phyloP scores from a whole-genome alignment of 1,140 invertebrate genomes.

The Mamestra configurata region DNA sequence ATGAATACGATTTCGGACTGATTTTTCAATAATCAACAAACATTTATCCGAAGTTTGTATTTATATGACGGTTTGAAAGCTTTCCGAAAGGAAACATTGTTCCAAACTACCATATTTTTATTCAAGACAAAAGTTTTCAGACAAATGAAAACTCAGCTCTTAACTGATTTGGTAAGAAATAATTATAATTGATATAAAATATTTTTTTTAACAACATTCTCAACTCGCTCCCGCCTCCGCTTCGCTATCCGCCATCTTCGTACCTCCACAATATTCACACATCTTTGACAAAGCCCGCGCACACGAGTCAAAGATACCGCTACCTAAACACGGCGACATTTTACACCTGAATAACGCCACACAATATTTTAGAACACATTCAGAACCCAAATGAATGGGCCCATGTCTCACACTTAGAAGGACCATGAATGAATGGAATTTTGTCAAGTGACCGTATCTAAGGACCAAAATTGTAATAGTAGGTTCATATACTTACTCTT shows the following conservation, averaged over 20 bases:
- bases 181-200: too few relatives aligned
- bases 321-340: constrained; percentile 69
- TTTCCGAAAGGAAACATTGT: too few relatives aligned
- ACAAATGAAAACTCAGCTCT: too few relatives aligned
- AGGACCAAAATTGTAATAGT: constrained; percentile 34
- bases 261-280: constrained; percentile 35
- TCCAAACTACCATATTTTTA: too few relatives aligned
- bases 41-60: too few relatives aligned
- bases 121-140: too few relatives aligned
- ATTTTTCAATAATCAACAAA: too few relatives aligned
- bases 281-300: background rate
- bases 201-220: background rate
- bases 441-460: constrained; percentile 51
- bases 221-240: constrained; percentile 1
- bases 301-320: constrained; percentile 73
- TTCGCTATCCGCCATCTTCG: background rate
- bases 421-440: constrained; percentile 33
- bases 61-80: too few relatives aligned
- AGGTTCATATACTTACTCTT: constrained; percentile 42
- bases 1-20: too few relatives aligned
- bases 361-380: constrained; percentile 30
- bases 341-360: constrained; percentile 56
- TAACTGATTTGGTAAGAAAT: too few relatives aligned
- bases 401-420: constrained; percentile 6
- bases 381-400: constrained; percentile 20